These are phyloP conservation scores for Gisinianus flammeolus DNA, from an alignment of 2,888 invertebrate species.

Conservation along the genomic window DNA sequence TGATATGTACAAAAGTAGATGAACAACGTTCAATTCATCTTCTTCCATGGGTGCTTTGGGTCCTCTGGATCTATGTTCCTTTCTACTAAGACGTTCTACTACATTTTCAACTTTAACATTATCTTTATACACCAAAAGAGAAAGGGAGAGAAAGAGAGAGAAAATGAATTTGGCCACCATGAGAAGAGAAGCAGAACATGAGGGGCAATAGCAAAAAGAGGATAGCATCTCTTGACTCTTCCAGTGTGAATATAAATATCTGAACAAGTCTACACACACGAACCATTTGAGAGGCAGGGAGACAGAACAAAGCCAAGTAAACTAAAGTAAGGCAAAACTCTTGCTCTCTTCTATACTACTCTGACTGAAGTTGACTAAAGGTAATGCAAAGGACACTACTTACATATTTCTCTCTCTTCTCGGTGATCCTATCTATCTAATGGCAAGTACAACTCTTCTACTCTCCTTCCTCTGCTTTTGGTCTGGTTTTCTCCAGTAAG, in stretches of 20 bases:
- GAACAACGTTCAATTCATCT: slow-evolving; percentile 1
- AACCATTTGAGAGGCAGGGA: slow-evolving; percentile 1
- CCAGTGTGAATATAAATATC: slow-evolving; percentile 32
- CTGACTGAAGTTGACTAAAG: neutral
- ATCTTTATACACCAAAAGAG: slow-evolving; percentile 30
- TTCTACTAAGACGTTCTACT: too few species aligned
- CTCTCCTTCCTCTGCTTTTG: neutral
- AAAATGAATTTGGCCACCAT: slow-evolving; percentile 45
- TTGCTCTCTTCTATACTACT: neutral
- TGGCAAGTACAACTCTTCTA: slow-evolving; percentile 21
- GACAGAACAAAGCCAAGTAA: slow-evolving; percentile 27
- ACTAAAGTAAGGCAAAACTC: slow-evolving; percentile 17
- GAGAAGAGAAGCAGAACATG: slow-evolving; percentile 42
- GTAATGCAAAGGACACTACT: slow-evolving; percentile 25
- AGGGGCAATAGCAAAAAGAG: slow-evolving; percentile 29
- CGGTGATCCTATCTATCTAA: slow-evolving; percentile 23
- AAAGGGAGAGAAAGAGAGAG: slow-evolving; percentile 30
- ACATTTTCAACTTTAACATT: neutral
- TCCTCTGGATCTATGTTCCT: slow-evolving; percentile 9
- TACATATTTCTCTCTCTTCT: slow-evolving; percentile 26
- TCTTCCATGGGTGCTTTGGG: slow-evolving; percentile 7
- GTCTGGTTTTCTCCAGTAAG: neutral
- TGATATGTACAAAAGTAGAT: neutral
- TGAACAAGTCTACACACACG: slow-evolving; percentile 18
- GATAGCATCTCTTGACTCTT: slow-evolving; percentile 14